Evolutionary conservation across 2,113 vertebrate genomes (phyloP), one percentile per base, ranked within the genome.

Genomic region (Clarias macrocephalus): DNA sequence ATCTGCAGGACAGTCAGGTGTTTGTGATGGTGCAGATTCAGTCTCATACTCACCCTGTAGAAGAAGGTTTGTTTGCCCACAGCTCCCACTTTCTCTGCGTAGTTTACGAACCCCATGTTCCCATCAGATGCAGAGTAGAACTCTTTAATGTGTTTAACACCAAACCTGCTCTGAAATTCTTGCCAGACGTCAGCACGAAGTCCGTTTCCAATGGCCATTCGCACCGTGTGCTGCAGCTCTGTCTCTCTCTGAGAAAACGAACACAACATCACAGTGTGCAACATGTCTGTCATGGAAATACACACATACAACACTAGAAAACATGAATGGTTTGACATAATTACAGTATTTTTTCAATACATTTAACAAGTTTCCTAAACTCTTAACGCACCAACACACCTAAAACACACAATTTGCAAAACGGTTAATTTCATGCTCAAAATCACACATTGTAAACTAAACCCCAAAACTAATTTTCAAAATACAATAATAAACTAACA

Each of bases 91-190:
- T 96, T 97, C 30, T 93, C 92, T 0, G 88, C 87, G 70, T 96
- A 96, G 91, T 97, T 98, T 6, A 94, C 0, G 88, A 97, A 94
- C 54, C 21, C 7, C 1, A 96, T 54, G 82, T 96, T 97, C 82
- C 95, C 96, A 89, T 98, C 97, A 0, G 97, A 97, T 0, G 96
- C 86, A 30, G 92, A 97, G 10, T 97, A 97, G 84, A 97, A 95
- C 90, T 97, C 96, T 75, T 75, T 90, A 84, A 97, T 91, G 0
- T 80, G 68, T 83, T 97, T 88, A 30, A 95, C 91, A 77, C 96
- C 96, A 87, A 97, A 98, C 91, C 95, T 93, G 82, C 42, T 79
- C 21, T 94, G 12, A 82, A 97, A 97, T 83, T 96, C 94, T 59
- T 89, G 95, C 97, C 97, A 97, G 59, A 97, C 93, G 8, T 96